Conservation (phyloP, 2,888 invertebrate species). For the Celastrina argiolus region DNA sequence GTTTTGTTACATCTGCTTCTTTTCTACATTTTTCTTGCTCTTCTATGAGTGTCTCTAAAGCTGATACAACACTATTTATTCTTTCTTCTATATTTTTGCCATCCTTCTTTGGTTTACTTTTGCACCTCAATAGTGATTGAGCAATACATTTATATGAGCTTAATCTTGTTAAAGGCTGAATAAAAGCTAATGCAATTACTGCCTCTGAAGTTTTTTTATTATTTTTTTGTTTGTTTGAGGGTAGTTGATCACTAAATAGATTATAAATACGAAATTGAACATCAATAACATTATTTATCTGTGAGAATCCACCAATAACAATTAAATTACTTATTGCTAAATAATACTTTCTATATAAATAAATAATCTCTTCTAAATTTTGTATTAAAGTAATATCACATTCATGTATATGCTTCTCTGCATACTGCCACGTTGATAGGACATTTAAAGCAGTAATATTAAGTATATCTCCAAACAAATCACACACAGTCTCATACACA, state of each 20-base stretch:
- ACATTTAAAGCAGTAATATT: slow-evolving; percentile 83
- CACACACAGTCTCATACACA: slow-evolving; percentile 81
- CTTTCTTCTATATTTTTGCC: slow-evolving; percentile 70
- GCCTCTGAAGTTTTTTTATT: slow-evolving; percentile 77
- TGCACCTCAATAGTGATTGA: slow-evolving; percentile 73
- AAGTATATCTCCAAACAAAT: slow-evolving; percentile 82
- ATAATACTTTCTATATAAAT: slow-evolving; percentile 84
- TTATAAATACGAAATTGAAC: slow-evolving; percentile 75
- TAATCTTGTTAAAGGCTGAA: slow-evolving; percentile 79
- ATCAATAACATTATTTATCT: slow-evolving; percentile 81
- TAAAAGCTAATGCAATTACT: slow-evolving; percentile 77
- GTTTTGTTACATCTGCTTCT: slow-evolving; percentile 82
- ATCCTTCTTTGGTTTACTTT: slow-evolving; percentile 58
- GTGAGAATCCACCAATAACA: slow-evolving; percentile 83
- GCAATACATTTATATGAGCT: slow-evolving; percentile 81
- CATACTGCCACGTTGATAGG: slow-evolving; percentile 83
- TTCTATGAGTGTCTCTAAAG: slow-evolving; percentile 80
- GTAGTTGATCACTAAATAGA: slow-evolving; percentile 77
- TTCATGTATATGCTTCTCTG: slow-evolving; percentile 80
- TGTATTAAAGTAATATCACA: slow-evolving; percentile 83
- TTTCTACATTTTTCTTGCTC: slow-evolving; percentile 79
- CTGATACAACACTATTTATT: slow-evolving; percentile 76
- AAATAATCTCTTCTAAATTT: slow-evolving; percentile 83
- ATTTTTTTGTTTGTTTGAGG: slow-evolving; percentile 73
- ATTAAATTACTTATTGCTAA: slow-evolving; percentile 84